Base-by-base conservation (phyloP, 2,113 vertebrate genomes). In the Haemorhous mexicanus region DNA sequence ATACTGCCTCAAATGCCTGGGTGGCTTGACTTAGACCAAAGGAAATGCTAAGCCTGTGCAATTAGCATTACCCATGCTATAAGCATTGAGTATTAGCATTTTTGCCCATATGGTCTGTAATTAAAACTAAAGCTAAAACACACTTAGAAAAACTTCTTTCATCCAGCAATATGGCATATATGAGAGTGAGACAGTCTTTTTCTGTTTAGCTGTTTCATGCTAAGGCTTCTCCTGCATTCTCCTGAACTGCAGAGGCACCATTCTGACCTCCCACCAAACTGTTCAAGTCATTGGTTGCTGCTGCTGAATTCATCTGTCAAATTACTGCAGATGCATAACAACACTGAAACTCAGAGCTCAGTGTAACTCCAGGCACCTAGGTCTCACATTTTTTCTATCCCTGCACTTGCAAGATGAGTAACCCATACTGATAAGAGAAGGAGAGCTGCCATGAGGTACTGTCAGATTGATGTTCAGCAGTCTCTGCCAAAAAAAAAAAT, bases 21-120 rank as follows among this genome's bases (percentile, higher is more conserved):
- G 9, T 59, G 14, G 5, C 8, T 41, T 75, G 17, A 28, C 20
- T 16, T 3, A 73, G 20, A 56, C 11, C 1, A 32, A 59, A 63
- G 16, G 22, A 68, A 76, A 43, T 41, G 24, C 12, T 22, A 52
- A 52, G 26, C 8, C 33, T 1, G 1, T 17, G 2, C 20, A 68
- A 27, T 47, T 53, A 53, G 16, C 47, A 53, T 16, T 35, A n/a
- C 11, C n/a, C 24, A 16, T 41, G 24, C 16, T 41, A 15, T 16
- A 76, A 44, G 13, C 18, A 41, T 1, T 1, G 0, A 16, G 0
- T 41, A 47, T 18, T 39, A 43, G 5, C 5, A 24, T 50, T 35
- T 89, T 76, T 47, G 22, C 4, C 26, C 21, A 8, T n/a, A 14
- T 4, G 2, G 5, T 5, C 32, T 46, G 18, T 4, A 50, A 23